Base-by-base conservation (phyloP, 2,113 vertebrate genomes). In the Cichladusa arquata region DNA sequence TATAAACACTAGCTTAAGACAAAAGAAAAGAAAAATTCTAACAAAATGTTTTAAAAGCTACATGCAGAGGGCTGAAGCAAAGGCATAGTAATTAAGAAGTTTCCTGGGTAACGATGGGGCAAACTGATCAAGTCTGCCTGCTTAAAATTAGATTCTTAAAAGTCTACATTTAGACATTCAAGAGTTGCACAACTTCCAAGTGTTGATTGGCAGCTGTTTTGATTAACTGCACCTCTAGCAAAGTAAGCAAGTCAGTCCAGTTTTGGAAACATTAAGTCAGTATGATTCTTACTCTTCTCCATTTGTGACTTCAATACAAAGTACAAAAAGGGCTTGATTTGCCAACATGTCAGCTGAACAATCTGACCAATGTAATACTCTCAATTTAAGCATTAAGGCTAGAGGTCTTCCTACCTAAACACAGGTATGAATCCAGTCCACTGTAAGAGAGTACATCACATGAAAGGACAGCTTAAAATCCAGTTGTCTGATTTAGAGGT, bases 1-100 rank as follows among this genome's bases (percentile, higher is more conserved):
- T 93, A 94, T 45, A 95, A 96, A 97, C 61, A 87, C 36, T 86
- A 95, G 90, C 81, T 95, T 78, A 66, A 94, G 92, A 90, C 57
- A 96, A 95, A 96, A 95, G 93, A 92, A 95, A 93, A 95, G 81
- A 91, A 95, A 95, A 95, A 92, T 76, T 85, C 28, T 71, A 96
- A 93, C 91, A 90, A 93, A 95, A 96, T 92, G 71, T 78, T 96
- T 93, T 86, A 95, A 95, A 97, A 94, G 90, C 90, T 77, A 24
- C 54, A 70, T 56, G 44, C 70, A 60, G 79, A 93, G 54, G 64
- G 51, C 85, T 91, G 81, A 90, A 96, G 86, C 47, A 90, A 93
- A 94, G 83, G 90, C 93, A 90, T 78, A 88, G 56, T 83, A 96
- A 96, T 97, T 97, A 97, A 84, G 64, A 65, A 31, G 95, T 95